These are phyloP conservation scores for Meda fulgida DNA, from an alignment of 2,797 vertebrate species.

Conservation along the genomic window DNA sequence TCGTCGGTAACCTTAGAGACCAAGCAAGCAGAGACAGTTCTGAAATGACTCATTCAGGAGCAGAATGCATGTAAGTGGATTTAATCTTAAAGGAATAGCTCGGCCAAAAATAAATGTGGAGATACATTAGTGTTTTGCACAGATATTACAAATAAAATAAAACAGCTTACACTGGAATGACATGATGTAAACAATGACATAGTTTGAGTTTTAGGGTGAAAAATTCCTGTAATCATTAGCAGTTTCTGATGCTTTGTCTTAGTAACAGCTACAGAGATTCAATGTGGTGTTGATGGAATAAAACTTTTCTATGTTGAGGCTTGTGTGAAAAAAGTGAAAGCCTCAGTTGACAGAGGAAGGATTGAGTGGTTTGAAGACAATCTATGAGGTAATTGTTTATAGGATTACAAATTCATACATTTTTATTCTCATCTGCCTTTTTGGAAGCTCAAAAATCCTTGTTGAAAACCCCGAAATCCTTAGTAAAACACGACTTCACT, in stretches of 20 bases:
- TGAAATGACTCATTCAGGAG: conserved; percentile 41
- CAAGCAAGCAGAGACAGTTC: conserved; percentile 39
- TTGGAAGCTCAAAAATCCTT: background rate
- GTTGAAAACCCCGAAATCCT: background rate
- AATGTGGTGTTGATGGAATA: conserved; percentile 1
- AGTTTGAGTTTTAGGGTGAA: background rate
- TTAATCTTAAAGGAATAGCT: conserved; percentile 31
- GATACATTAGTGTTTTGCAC: background rate
- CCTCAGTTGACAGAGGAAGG: background rate
- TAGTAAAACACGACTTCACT: conserved; percentile 5
- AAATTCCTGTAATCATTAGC: background rate
- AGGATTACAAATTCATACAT: background rate
- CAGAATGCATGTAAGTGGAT: conserved; percentile 29
- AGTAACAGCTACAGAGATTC: background rate
- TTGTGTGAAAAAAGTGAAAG: background rate
- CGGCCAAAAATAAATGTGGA: background rate
- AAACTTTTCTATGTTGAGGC: background rate
- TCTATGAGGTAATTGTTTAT: conserved; percentile 3
- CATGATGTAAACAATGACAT: background rate
- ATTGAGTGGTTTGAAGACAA: background rate
- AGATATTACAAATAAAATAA: background rate
- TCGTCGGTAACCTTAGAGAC: conserved; percentile 3
- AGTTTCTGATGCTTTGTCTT: background rate
- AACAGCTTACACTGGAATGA: background rate
- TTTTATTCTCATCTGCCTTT: background rate